Conservation (phyloP, 2,113 vertebrate genomes). For the Nothobranchius kuhntae region DNA sequence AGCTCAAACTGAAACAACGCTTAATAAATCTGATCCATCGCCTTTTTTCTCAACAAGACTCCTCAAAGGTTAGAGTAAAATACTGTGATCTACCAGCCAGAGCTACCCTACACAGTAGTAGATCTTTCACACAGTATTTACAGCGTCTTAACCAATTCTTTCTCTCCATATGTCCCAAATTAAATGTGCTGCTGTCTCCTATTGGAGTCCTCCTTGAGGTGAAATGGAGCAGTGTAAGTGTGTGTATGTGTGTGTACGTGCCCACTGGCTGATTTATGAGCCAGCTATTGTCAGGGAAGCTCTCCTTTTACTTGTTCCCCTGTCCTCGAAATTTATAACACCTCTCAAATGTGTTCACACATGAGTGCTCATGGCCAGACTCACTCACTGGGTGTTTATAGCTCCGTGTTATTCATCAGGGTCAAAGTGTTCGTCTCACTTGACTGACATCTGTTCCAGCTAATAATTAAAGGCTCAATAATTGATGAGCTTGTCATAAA, state of each 20-base stretch:
- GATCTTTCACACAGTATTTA: constrained; percentile 27
- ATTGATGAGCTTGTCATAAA: constrained; percentile 53
- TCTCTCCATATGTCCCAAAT: constrained; percentile 35
- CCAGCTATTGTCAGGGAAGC: constrained; percentile 37
- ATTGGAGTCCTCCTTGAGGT: constrained; percentile 32
- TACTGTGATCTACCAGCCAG: constrained; percentile 43
- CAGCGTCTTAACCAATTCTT: constrained; percentile 26
- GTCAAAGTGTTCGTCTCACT: constrained; percentile 59
- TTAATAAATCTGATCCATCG: constrained; percentile 45
- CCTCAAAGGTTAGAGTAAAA: constrained; percentile 19
- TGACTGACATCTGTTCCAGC: constrained; percentile 64
- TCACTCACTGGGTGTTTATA: constrained; percentile 41
- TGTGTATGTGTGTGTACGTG: constrained; percentile 41
- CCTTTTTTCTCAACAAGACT: constrained; percentile 33
- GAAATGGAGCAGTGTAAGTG: constrained; percentile 48
- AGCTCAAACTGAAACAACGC: constrained; percentile 47
- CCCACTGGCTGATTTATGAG: constrained; percentile 42
- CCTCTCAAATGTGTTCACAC: constrained; percentile 50
- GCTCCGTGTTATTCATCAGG: constrained; percentile 46
- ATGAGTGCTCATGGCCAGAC: constrained; percentile 34
- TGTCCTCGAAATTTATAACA: constrained; percentile 65
- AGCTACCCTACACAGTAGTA: constrained; percentile 24
- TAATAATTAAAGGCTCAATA: constrained; percentile 62
- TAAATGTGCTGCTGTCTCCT: constrained; percentile 43
- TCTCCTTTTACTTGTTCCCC: constrained; percentile 45